These are phyloP conservation scores for Egretta garzetta DNA, from an alignment of 2,113 vertebrate species.

Conservation along the genomic window DNA sequence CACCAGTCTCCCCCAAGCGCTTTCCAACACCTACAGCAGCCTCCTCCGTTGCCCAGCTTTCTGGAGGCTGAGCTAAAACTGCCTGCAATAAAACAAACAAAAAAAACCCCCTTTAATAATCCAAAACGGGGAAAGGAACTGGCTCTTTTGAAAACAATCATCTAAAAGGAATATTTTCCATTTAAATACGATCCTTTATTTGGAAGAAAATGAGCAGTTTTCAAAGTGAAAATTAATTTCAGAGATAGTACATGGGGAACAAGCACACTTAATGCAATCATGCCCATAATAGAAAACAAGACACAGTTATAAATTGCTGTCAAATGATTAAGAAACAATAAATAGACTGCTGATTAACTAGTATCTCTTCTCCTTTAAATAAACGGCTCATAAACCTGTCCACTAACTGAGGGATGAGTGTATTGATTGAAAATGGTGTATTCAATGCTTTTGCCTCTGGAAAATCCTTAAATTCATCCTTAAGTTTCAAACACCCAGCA, in stretches of 20 bases:
- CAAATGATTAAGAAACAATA: constrained; percentile 28
- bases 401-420: neutral
- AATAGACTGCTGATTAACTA: neutral
- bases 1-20: neutral
- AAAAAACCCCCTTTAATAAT: neutral
- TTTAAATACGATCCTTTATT: neutral
- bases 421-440: neutral
- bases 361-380: neutral
- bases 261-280: neutral
- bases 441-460: neutral
- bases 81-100: neutral
- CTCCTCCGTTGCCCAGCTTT: neutral
- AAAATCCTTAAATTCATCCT: neutral
- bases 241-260: neutral
- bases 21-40: neutral
- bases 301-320: neutral
- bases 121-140: neutral
- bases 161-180: constrained; percentile 10
- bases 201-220: neutral
- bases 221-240: constrained; percentile 9
- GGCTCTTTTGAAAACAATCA: neutral
- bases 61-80: neutral
- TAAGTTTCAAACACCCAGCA: neutral
- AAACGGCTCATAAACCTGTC: neutral
- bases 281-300: neutral